Conservation (phyloP, 2,888 invertebrate genomes). For the Uloborus plumipes region DNA sequence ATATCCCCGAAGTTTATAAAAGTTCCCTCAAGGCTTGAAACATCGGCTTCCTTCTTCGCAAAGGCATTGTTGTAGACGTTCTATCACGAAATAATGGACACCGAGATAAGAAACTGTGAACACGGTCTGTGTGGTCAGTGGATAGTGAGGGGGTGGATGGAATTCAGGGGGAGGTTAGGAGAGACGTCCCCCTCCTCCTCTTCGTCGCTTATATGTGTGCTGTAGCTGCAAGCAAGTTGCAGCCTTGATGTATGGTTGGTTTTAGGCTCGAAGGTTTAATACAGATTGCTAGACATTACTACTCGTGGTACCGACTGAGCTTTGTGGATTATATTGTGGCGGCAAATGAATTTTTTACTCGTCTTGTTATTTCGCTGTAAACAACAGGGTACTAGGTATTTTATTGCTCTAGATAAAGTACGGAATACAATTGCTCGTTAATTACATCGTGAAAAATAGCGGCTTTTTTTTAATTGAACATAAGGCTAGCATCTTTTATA, state of each 20-base stretch:
- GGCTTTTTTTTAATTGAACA: too few relatives aligned
- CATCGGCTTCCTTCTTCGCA: constrained; percentile 16
- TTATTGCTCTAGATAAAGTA: too few relatives aligned
- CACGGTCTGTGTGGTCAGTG: constrained; percentile 53
- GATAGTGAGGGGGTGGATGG: constrained; percentile 7
- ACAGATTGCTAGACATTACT: too few relatives aligned
- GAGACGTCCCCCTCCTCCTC: constrained; percentile 1
- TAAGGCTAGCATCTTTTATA: too few relatives aligned
- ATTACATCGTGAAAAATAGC: too few relatives aligned
- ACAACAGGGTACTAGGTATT: too few relatives aligned
- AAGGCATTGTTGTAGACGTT: constrained; percentile 45
- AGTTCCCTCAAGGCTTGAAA: constrained; percentile 46
- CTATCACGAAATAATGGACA: constrained; percentile 62
- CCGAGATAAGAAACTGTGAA: constrained; percentile 55
- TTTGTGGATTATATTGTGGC: too few relatives aligned
- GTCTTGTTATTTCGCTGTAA: too few relatives aligned
- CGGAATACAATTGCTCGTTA: too few relatives aligned
- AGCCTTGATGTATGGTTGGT: constrained; percentile 49
- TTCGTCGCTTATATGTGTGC: constrained; percentile 3
- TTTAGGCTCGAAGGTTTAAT: not conserved
- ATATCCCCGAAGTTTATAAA: constrained; percentile 24
- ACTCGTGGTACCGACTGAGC: too few relatives aligned
- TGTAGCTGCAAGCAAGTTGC: constrained; percentile 36
- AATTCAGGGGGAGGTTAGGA: not conserved
- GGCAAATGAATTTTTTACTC: too few relatives aligned